These are phyloP conservation scores for Eulacestoma nigropectus DNA, from an alignment of 2,113 vertebrate genomes.

Conservation along the genomic window DNA sequence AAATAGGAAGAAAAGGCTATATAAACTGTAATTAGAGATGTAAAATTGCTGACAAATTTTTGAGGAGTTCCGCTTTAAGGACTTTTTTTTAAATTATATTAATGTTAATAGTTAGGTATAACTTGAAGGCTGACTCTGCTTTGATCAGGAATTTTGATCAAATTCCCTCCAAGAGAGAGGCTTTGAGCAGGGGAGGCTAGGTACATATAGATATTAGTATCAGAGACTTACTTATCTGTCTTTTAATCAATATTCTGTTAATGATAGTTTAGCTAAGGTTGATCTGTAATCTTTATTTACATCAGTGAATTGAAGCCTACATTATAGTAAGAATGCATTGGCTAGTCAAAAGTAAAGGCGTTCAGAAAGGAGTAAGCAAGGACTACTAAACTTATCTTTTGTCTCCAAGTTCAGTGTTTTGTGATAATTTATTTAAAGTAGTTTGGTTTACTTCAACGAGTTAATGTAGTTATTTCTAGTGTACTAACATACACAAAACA, in stretches of 20 bases:
- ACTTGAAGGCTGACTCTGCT: background rate
- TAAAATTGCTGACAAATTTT: background rate
- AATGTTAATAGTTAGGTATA: background rate
- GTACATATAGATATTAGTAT: background rate
- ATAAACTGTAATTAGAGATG: background rate
- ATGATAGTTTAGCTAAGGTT: too few relatives aligned
- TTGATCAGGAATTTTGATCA: background rate
- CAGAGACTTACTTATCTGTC: background rate
- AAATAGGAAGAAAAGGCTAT: background rate
- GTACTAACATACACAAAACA: too few relatives aligned
- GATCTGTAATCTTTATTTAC: too few relatives aligned
- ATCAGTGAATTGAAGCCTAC: too few relatives aligned
- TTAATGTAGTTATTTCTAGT: background rate
- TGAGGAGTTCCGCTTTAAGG: background rate
- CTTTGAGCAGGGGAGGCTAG: background rate
- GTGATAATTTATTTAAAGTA: background rate
- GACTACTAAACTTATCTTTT: background rate
- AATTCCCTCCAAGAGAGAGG: background rate
- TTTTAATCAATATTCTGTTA: background rate
- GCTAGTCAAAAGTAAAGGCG: too few relatives aligned
- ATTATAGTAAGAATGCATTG: too few relatives aligned
- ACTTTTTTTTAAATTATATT: background rate
- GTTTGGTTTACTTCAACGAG: background rate
- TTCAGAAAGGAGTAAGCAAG: background rate
- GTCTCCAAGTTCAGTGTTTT: background rate